Percentiles rank a stretch among this genome's conserved stretches.
Conservation (phyloP, 2,113 vertebrate genomes). For the Sebastes fasciatus region DNA sequence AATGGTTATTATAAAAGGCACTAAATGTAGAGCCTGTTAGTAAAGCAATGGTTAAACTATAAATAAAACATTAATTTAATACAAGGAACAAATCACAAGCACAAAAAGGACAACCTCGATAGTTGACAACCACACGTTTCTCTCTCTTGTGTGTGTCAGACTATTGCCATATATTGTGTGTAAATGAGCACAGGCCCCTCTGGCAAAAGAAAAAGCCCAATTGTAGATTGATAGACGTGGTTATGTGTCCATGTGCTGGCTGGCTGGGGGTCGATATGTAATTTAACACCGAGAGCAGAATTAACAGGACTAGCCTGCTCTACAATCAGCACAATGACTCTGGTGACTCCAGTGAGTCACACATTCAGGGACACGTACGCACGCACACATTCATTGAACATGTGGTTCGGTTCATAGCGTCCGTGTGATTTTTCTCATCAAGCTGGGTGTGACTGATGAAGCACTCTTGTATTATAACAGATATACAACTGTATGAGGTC, state of each 20-base stretch:
- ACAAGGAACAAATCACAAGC: slow-evolving; percentile 5
- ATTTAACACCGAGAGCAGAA: slow-evolving; percentile 69
- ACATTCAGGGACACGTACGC: slow-evolving; percentile 11
- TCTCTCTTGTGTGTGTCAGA: neutral
- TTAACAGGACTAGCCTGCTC: slow-evolving; percentile 54
- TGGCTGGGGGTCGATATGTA: slow-evolving; percentile 70
- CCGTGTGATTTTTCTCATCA: slow-evolving; percentile 30
- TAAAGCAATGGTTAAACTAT: neutral
- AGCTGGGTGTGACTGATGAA: neutral
- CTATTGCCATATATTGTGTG: slow-evolving; percentile 5
- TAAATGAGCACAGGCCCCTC: slow-evolving; percentile 41
- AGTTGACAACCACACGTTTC: neutral
- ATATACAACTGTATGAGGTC: neutral
- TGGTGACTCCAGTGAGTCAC: slow-evolving; percentile 42
- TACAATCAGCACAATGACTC: slow-evolving; percentile 40
- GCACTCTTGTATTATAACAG: neutral
- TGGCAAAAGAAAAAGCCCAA: slow-evolving; percentile 19
- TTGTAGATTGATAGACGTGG: slow-evolving; percentile 45
- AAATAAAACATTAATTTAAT: neutral
- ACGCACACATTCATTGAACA: slow-evolving; percentile 25
- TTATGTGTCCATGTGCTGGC: slow-evolving; percentile 31
- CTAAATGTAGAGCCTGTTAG: neutral
- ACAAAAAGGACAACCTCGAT: slow-evolving; percentile 8
- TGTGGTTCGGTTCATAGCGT: slow-evolving; percentile 18
- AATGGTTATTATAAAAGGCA: neutral